Conservation (phyloP, 2,888 invertebrate species). For the Melanargia galathea region DNA sequence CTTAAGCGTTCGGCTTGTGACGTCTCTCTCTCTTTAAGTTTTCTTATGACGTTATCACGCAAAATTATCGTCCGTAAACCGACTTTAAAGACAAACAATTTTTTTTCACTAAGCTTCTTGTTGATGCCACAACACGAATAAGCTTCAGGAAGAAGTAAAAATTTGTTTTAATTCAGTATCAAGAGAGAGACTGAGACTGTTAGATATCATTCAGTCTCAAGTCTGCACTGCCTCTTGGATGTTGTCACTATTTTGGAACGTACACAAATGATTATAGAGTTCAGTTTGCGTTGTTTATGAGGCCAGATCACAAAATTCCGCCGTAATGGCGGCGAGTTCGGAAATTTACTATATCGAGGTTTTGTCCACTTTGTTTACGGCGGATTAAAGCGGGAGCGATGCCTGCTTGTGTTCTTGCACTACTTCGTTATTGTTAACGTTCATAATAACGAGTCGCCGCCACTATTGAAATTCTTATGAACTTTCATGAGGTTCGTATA, state of each 20-base stretch:
- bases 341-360: constrained; percentile 53
- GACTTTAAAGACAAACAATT: no score
- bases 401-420: constrained; percentile 54
- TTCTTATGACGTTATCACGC: no score
- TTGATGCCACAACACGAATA: no score
- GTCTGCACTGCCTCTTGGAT: background rate
- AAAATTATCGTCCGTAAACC: no score
- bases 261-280: background rate
- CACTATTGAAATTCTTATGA: background rate
- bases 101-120: no score
- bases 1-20: no score
- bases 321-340: constrained; percentile 19
- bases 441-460: background rate
- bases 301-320: constrained; percentile 18
- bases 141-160: no score
- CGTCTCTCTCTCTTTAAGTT: no score
- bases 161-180: no score
- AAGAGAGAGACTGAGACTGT: no score
- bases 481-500: background rate
- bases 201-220: background rate
- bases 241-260: background rate
- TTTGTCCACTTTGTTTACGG: constrained; percentile 69
- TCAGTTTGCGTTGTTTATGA: constrained; percentile 8
- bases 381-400: constrained; percentile 62
- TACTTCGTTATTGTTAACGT: constrained; percentile 50